Percentiles rank a stretch among this genome's conserved stretches.
These are phyloP conservation scores for Hypolimnas misippus DNA, from an alignment of 2,888 invertebrate genomes.

Conservation along the genomic window DNA sequence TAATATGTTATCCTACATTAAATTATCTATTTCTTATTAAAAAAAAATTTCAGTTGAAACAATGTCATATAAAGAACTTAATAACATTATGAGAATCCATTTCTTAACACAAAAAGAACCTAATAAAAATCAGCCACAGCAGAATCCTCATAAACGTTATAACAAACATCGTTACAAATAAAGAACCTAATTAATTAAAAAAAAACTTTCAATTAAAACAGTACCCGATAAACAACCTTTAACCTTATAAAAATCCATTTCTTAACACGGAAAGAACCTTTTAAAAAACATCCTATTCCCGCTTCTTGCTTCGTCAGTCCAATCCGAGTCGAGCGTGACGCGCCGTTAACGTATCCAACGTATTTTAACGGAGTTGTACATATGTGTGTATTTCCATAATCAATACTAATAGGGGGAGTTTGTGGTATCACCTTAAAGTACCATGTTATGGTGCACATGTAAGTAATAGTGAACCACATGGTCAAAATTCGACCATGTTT, in stretches of 20 bases:
- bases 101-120: background rate
- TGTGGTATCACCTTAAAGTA: background rate
- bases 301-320: background rate
- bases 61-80: background rate
- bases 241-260: background rate
- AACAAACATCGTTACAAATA: background rate
- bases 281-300: background rate
- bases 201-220: background rate
- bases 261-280: background rate
- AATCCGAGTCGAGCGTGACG: background rate
- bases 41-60: too few relatives aligned
- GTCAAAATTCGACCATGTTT: too few relatives aligned
- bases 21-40: too few relatives aligned
- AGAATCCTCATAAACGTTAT: background rate
- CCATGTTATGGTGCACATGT: too few relatives aligned
- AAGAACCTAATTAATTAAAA: background rate
- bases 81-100: background rate
- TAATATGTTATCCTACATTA: too few relatives aligned
- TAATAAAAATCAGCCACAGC: background rate
- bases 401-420: conserved; percentile 20
- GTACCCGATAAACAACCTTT: background rate
- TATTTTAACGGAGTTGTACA: conserved; percentile 1
- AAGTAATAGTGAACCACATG: background rate
- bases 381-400: conserved; percentile 19
- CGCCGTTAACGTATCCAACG: background rate